Conservation (phyloP, 2,888 invertebrate species). For the Epinotia demarniana region DNA sequence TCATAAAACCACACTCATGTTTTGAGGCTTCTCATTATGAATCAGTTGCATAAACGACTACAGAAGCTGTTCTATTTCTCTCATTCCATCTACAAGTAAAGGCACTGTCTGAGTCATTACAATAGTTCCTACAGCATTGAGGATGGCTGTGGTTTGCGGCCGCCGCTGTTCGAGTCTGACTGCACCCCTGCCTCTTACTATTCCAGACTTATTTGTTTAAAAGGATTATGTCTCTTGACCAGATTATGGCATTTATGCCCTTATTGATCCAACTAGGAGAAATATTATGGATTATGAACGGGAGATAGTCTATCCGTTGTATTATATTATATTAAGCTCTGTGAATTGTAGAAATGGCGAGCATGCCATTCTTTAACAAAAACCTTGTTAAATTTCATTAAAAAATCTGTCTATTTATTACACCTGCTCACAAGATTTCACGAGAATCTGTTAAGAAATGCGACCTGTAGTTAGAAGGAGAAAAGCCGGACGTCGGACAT, state of each 20-base stretch:
- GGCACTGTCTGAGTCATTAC: slow-evolving; percentile 54
- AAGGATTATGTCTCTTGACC: not conserved
- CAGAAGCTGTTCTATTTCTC: not conserved
- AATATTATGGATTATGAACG: slow-evolving; percentile 1
- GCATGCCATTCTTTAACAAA: too few relatives aligned
- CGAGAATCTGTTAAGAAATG: too few relatives aligned
- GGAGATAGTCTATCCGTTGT: slow-evolving; percentile 11
- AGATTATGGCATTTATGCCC: not conserved
- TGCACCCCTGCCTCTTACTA: slow-evolving; percentile 60
- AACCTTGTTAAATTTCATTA: too few relatives aligned
- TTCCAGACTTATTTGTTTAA: slow-evolving; percentile 43
- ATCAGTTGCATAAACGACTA: too few relatives aligned
- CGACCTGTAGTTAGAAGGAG: too few relatives aligned
- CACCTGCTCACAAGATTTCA: too few relatives aligned
- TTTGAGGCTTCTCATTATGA: too few relatives aligned
- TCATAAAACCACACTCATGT: too few relatives aligned
- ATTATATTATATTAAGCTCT: not conserved
- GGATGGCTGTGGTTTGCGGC: slow-evolving; percentile 66
- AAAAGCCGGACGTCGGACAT: too few relatives aligned
- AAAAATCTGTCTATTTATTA: too few relatives aligned
- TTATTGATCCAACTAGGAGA: not conserved
- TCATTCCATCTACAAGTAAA: slow-evolving; percentile 47
- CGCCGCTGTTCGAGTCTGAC: slow-evolving; percentile 56
- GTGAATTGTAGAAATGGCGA: too few relatives aligned
- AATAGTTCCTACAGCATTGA: slow-evolving; percentile 50